These are phyloP conservation scores for Cheilosia pagana DNA, from an alignment of 2,888 invertebrate genomes.

Conservation along the genomic window DNA sequence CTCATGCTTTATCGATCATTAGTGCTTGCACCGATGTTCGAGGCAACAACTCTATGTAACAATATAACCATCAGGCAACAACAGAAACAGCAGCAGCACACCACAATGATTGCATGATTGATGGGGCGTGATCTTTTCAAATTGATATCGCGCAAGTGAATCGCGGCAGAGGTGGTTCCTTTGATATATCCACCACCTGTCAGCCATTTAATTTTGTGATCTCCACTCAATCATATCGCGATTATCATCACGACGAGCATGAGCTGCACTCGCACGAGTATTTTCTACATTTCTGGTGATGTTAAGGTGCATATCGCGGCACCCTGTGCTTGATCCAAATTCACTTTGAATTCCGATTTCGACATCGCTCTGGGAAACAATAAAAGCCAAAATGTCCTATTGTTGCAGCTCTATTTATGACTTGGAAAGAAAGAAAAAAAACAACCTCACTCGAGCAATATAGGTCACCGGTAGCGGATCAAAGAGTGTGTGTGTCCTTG, in stretches of 20 bases:
- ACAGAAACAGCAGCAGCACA: conserved; percentile 28
- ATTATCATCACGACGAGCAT: conserved; percentile 15
- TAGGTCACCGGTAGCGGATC: conserved; percentile 8
- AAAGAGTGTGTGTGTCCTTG: conserved; percentile 45
- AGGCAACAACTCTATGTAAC: conserved; percentile 6
- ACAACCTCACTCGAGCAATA: not conserved
- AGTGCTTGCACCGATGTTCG: conserved; percentile 43
- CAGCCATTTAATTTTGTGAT: conserved; percentile 30
- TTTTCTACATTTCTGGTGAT: not conserved
- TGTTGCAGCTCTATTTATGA: conserved; percentile 24
- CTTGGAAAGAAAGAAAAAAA: conserved; percentile 13
- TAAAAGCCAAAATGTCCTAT: conserved; percentile 23
- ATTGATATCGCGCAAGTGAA: conserved; percentile 55
- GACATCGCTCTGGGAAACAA: conserved; percentile 24
- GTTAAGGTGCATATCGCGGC: not conserved
- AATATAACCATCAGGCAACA: conserved; percentile 3
- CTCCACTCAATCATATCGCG: conserved; percentile 22
- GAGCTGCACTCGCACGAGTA: conserved; percentile 7
- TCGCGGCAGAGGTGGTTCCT: conserved; percentile 39
- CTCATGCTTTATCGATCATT: conserved; percentile 69
- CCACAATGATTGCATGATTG: conserved; percentile 61
- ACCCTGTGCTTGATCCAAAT: conserved; percentile 35
- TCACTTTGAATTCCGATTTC: conserved; percentile 4
- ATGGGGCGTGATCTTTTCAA: conserved; percentile 69
- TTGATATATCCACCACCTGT: conserved; percentile 61